Base-by-base conservation (phyloP, 2,113 vertebrate species). In the Daboia siamensis region DNA sequence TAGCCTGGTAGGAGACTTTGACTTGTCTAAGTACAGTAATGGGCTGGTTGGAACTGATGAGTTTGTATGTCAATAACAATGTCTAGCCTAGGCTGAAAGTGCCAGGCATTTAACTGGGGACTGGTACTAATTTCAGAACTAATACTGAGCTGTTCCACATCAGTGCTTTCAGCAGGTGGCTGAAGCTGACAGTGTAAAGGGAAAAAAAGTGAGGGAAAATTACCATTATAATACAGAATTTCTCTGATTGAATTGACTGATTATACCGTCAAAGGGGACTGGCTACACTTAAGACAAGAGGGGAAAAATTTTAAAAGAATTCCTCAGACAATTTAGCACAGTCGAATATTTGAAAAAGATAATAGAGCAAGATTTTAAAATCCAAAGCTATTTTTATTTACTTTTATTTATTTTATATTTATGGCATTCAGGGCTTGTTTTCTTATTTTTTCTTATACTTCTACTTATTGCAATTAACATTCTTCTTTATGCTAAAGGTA, bases 71-170 rank as follows among this genome's bases (percentile, higher is more conserved):
- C 96, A 97, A 98, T 98, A 98, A 97, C 97, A 97, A 96, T 97
- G 95, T 97, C 97, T 97, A 93, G 97, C 96, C 97, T 96, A 96
- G 94, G 88, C 94, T 87, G 95, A 96, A 97, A 95, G 96, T 98
- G 98, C 98, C 98, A 99, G 98, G 97, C 98, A 98, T 98, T 99
- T 99, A 99, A 98, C 98, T 98, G 97, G 98, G 97, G 98, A 98
- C 98, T 97, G 97, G 97, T 98, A 98, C 98, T 99, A 99, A 99
- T 99, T 99, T 99, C 98, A 98, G 98, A 98, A 98, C 98, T 99
- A 99, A 99, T 99, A 98, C 98, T 97, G 98, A 99, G 98, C 98
- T 23, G 98, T 99, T 99, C 98, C 98, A 97, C 98, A 97, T 98
- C 97, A 97, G 59, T 97, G 98, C 97, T 97, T 98, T 97, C 97